Conservation (phyloP, 2,888 invertebrate species). For the Omphaloscelis lunosa region DNA sequence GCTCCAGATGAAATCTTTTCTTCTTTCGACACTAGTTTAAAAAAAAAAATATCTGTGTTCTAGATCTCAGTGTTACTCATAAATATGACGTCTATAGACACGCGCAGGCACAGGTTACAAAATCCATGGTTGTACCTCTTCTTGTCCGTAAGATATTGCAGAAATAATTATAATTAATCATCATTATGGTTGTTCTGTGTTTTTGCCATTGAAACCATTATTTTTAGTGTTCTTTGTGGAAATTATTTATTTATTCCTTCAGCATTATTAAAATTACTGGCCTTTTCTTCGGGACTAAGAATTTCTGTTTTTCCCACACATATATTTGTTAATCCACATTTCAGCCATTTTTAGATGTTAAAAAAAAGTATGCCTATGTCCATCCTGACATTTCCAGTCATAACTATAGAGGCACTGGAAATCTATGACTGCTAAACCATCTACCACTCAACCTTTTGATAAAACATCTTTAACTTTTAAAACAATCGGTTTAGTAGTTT, state of each 20-base stretch:
- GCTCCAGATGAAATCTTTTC: not conserved
- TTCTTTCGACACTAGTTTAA: not conserved
- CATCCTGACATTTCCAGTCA: not conserved
- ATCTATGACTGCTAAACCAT: too few species aligned
- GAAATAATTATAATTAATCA: conserved; percentile 38
- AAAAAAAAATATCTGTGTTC: conserved; percentile 22
- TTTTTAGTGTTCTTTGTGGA: not conserved
- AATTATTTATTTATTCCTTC: too few species aligned
- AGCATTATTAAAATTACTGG: not conserved
- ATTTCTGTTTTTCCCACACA: not conserved
- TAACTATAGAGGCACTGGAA: too few species aligned
- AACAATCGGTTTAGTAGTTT: too few species aligned
- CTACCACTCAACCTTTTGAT: too few species aligned
- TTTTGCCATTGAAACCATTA: conserved; percentile 27
- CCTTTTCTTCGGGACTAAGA: not conserved
- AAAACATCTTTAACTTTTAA: too few species aligned
- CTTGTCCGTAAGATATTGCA: conserved; percentile 40
- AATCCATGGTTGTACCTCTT: conserved; percentile 20
- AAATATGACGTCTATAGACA: not conserved
- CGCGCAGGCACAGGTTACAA: conserved; percentile 27
- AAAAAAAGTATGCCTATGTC: not conserved
- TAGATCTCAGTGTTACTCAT: conserved; percentile 34
- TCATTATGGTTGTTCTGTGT: conserved; percentile 7
- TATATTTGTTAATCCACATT: too few species aligned
- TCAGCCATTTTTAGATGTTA: not conserved